Percentiles rank a stretch among this genome's conserved stretches.
Conservation (phyloP, 53 echinoderm and acorn worm species). For the Temnopleurus reevesii region DNA sequence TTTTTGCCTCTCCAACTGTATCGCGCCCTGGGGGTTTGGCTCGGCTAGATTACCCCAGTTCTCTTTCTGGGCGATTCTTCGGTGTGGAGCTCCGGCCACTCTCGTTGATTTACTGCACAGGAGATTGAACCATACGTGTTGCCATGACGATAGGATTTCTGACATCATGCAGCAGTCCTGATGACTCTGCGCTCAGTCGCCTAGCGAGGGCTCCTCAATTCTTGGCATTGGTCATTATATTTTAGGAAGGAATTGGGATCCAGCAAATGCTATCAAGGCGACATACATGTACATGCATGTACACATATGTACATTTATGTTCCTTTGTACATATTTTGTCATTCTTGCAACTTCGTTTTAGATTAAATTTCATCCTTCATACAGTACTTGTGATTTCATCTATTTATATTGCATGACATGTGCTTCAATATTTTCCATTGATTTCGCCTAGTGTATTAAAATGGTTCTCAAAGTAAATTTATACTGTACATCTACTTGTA, state of each 20-base stretch:
- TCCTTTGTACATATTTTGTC: too few species aligned
- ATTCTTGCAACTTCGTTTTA: too few species aligned
- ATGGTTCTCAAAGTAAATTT: too few species aligned
- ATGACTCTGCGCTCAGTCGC: conserved; percentile 30
- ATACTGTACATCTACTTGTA: too few species aligned
- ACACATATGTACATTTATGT: too few species aligned
- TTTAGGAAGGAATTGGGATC: not conserved
- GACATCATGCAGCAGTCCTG: conserved; percentile 38
- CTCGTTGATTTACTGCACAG: conserved; percentile 42
- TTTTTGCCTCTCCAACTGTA: conserved; percentile 38
- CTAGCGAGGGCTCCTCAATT: conserved; percentile 16
- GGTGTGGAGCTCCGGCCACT: not conserved
- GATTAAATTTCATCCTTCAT: not conserved
- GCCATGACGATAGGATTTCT: conserved; percentile 46
- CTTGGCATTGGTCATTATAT: conserved; percentile 27
- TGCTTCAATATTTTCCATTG: too few species aligned
- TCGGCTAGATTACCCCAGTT: conserved; percentile 55
- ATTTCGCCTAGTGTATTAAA: too few species aligned
- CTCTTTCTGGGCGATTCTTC: conserved; percentile 7
- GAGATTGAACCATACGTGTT: conserved; percentile 54
- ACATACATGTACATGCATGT: not conserved
- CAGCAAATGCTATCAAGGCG: not conserved
- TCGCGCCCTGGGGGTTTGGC: conserved; percentile 44
- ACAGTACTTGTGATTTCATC: not conserved
- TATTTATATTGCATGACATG: too few species aligned